Evolutionary conservation across 2,797 vertebrate genomes (phyloP).

Genomic region (Hephaestus fuliginosus): DNA sequence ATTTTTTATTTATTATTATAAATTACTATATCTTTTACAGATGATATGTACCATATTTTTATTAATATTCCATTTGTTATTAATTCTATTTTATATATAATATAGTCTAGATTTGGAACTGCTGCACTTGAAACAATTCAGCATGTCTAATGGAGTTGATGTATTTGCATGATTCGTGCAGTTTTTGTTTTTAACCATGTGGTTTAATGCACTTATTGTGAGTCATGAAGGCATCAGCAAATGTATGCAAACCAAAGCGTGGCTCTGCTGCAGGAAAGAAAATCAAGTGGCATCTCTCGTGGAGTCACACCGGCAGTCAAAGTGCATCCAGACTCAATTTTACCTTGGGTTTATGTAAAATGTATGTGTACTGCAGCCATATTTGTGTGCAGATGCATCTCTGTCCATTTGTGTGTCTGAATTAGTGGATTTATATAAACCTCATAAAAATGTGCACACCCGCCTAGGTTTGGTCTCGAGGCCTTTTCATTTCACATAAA

Average conservation of each 20-base stretch:
- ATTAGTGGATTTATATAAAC: neutral
- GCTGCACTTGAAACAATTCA: no score
- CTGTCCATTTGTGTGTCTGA: neutral
- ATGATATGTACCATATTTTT: no score
- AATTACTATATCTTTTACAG: no score
- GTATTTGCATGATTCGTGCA: no score
- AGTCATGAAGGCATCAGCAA: no score
- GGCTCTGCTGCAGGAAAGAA: neutral
- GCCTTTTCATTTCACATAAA: slow-evolving; percentile 21
- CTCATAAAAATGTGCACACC: slow-evolving; percentile 1
- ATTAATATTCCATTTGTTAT: no score
- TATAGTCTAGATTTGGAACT: no score
- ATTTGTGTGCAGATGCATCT: neutral
- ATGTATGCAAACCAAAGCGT: neutral
- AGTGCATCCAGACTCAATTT: neutral
- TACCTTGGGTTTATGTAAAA: neutral
- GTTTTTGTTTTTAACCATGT: no score
- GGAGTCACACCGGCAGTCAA: neutral
- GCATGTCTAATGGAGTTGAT: no score
- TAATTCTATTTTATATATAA: no score
- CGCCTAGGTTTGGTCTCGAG: neutral
- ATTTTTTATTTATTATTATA: no score
- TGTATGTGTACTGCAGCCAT: neutral
- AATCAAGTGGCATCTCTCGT: neutral
- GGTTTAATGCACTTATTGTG: no score